These are phyloP conservation scores for Octodon degus DNA, from an alignment of 2,113 vertebrate genomes.

Conservation along the genomic window DNA sequence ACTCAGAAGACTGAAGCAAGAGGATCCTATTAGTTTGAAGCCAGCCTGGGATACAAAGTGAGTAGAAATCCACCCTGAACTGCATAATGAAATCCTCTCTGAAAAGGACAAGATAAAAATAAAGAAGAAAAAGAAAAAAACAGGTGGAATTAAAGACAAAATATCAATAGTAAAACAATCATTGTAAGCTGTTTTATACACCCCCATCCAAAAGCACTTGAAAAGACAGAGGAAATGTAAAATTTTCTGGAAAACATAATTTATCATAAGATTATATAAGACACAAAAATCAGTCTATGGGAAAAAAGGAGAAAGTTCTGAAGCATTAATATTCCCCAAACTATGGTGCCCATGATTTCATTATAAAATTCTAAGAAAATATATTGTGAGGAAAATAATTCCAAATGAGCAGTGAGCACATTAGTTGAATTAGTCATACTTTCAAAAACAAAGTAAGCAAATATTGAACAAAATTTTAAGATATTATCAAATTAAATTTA, in stretches of 20 bases:
- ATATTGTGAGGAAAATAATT: not conserved
- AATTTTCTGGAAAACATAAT: not conserved
- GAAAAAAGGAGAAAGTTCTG: not conserved
- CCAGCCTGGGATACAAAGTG: not conserved
- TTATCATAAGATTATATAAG: not conserved
- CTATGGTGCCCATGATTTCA: not conserved
- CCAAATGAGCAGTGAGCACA: not conserved
- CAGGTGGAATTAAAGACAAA: not conserved
- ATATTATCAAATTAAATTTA: not conserved
- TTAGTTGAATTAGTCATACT: not conserved
- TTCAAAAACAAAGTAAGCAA: not conserved
- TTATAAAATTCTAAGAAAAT: not conserved
- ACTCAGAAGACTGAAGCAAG: not conserved
- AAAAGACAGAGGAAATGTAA: not conserved
- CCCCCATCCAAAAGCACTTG: not conserved
- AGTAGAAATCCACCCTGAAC: not conserved
- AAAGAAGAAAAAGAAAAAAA: not conserved
- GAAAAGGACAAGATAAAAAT: not conserved
- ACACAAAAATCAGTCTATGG: not conserved
- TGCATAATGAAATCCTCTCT: not conserved
- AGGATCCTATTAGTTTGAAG: not conserved
- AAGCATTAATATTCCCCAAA: not conserved
- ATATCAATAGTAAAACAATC: not conserved
- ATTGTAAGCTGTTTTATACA: not conserved
- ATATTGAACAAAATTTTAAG: not conserved